Evolutionary conservation across 2,797 vertebrate species (phyloP), one percentile per base, ranked within the genome.

Genomic region (Tiaroga cobitis): DNA sequence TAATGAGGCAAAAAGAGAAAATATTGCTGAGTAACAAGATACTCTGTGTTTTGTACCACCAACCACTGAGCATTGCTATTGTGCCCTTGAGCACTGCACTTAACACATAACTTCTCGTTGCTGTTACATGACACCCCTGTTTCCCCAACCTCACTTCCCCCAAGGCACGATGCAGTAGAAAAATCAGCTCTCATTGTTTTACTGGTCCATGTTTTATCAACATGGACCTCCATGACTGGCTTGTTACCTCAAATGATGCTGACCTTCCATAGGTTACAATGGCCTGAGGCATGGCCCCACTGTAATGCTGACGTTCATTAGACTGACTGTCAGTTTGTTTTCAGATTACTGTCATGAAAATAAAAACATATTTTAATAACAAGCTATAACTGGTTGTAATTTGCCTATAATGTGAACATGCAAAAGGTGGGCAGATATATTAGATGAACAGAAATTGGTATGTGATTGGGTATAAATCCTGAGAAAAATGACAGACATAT

Each of bases 21-120:
- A 85, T 85, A 85, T 85, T 80, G 84, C 84, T 54, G 77, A 80
- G 77, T 85, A 85, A 85, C 77, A 61, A 85, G 84, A 85, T 80
- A 85, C 84, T 80, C 77, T 74, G 77, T 80, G 83, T 85, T 85
- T 69, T 80, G 32, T 85, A 85, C 26, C 56, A 80, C 54, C 76
- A 73, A 80, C 77, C 84, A 85, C 43, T 39, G 56, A 85, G 77
- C 77, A 73, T 74, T 65, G 69, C 77, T 80, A 85, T 80, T 80
- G 84, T 85, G 84, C 84, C 84, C 84, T 85, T 85, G 84, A 85
- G 84, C 68, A 73, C 84, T 85, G 84, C 84, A 85, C 84, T 85
- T 85, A 85, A 85, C 84, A 85, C 77, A 85, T 80, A 80, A 85
- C 84, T 85, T 68, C 68, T 80, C 68, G 49, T 80, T 80, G 84